A percentile compares a stretch with the other conserved stretches of the same genome.
Conservation (phyloP, 53 echinoderm and acorn worm genomes). For the Actinopyga echinites region DNA sequence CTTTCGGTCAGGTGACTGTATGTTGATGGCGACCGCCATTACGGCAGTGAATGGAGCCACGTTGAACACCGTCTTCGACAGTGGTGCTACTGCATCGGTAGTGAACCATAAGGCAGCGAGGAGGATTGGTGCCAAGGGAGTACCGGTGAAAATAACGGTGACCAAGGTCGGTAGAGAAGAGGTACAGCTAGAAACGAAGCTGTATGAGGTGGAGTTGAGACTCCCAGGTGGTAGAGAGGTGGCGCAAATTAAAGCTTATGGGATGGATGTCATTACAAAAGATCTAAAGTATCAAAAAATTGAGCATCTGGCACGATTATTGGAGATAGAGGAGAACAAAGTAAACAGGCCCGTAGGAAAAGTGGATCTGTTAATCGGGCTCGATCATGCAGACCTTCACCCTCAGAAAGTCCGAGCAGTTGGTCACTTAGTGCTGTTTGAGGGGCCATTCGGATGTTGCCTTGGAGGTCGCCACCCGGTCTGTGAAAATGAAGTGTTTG, state of each 20-base stretch:
- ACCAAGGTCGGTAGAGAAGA: slow-evolving; percentile 46
- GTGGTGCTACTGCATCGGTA: slow-evolving; percentile 46
- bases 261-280: slow-evolving; percentile 44
- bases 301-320: slow-evolving; percentile 15
- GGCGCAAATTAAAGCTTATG: slow-evolving; percentile 41
- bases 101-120: slow-evolving; percentile 47
- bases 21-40: neutral
- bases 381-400: slow-evolving; percentile 49
- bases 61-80: slow-evolving; percentile 49
- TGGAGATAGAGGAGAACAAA: too few species aligned
- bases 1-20: neutral
- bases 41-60: too few species aligned
- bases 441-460: slow-evolving; percentile 47
- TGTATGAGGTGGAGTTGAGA: slow-evolving; percentile 25
- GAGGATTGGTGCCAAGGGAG: slow-evolving; percentile 33
- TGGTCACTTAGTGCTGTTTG: slow-evolving; percentile 37
- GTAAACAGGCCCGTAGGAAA: slow-evolving; percentile 40
- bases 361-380: slow-evolving; percentile 52
- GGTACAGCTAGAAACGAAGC: slow-evolving; percentile 30
- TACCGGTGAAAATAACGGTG: slow-evolving; percentile 40
- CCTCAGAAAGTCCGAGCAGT: slow-evolving; percentile 23
- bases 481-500: slow-evolving; percentile 12
- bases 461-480: slow-evolving; percentile 39
- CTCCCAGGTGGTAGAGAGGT: slow-evolving; percentile 23
- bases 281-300: slow-evolving; percentile 26